A percentile compares a stretch with the other conserved stretches of the same genome.
These are phyloP conservation scores for Melinaea marsaeus DNA, from an alignment of 2,888 invertebrate genomes.

Conservation along the genomic window DNA sequence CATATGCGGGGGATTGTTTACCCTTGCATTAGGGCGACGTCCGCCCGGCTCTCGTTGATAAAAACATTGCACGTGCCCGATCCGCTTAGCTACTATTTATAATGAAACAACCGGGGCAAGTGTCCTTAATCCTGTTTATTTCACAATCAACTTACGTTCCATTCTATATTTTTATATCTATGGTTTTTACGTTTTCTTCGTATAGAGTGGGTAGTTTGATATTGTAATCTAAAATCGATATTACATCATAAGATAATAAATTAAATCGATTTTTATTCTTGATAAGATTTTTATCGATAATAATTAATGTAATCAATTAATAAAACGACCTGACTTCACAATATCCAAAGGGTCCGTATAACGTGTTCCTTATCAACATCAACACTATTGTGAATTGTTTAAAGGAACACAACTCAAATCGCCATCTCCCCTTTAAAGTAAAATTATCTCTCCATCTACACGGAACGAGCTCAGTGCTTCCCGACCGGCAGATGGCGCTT, in stretches of 20 bases:
- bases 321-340: slow-evolving; percentile 37
- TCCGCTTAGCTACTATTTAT: slow-evolving; percentile 68
- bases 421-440: slow-evolving; percentile 58
- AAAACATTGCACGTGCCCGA: slow-evolving; percentile 72
- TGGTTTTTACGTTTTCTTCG: not conserved
- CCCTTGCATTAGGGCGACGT: slow-evolving; percentile 53
- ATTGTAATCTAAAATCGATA: not conserved
- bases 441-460: slow-evolving; percentile 75
- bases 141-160: slow-evolving; percentile 30
- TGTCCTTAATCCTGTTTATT: slow-evolving; percentile 52
- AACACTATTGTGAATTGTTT: slow-evolving; percentile 65
- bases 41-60: slow-evolving; percentile 54
- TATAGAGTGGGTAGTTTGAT: not conserved
- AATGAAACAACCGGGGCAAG: slow-evolving; percentile 51
- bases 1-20: slow-evolving; percentile 66
- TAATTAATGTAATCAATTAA: too few relatives aligned
- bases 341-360: too few relatives aligned
- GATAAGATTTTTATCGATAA: too few relatives aligned
- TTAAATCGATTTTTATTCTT: too few relatives aligned
- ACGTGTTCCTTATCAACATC: slow-evolving; percentile 46
- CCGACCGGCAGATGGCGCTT: slow-evolving; percentile 71
- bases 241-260: too few relatives aligned
- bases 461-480: slow-evolving; percentile 40
- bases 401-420: slow-evolving; percentile 48
- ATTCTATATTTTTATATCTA: slow-evolving; percentile 10